phyloP scores from a whole-genome alignment of 1,140 invertebrate genomes.

The Drosophila azteca region DNA sequence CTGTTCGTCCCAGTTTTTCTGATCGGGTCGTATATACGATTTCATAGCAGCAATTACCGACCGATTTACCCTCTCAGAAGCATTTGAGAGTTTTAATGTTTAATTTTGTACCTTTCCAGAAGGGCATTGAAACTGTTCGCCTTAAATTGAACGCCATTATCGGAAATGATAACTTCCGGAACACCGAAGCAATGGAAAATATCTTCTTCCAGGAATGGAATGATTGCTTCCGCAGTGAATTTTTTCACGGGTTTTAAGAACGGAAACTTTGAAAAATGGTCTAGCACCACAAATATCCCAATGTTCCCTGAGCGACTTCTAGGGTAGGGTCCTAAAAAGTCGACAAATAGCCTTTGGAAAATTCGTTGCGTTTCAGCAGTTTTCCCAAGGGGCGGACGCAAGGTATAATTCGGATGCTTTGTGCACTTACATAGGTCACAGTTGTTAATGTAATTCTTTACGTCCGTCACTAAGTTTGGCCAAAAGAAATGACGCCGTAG shows the following conservation, averaged over 20 bases:
- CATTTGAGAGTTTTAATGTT: constrained; percentile 10
- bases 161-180: background rate
- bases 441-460: too few relatives aligned
- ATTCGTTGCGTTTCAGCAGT: too few relatives aligned
- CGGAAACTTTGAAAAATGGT: background rate
- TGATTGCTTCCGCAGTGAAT: too few relatives aligned
- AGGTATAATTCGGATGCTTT: too few relatives aligned
- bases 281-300: constrained; percentile 10
- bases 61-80: constrained; percentile 7
- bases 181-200: constrained; percentile 8
- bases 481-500: too few relatives aligned
- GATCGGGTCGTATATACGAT: constrained; percentile 1
- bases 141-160: background rate
- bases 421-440: too few relatives aligned
- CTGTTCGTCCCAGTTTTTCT: background rate
- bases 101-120: constrained; percentile 1
- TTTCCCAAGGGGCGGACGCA: too few relatives aligned
- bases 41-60: background rate
- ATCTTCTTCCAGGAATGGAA: background rate
- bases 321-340: background rate
- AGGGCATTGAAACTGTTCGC: background rate
- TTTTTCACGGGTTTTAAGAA: background rate
- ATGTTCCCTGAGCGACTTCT: constrained; percentile 4
- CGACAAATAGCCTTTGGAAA: background rate
- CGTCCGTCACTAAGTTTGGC: too few relatives aligned